phyloP scores from a whole-genome alignment of 1,140 invertebrate genomes.

The Caenorhabditis brenneri region DNA sequence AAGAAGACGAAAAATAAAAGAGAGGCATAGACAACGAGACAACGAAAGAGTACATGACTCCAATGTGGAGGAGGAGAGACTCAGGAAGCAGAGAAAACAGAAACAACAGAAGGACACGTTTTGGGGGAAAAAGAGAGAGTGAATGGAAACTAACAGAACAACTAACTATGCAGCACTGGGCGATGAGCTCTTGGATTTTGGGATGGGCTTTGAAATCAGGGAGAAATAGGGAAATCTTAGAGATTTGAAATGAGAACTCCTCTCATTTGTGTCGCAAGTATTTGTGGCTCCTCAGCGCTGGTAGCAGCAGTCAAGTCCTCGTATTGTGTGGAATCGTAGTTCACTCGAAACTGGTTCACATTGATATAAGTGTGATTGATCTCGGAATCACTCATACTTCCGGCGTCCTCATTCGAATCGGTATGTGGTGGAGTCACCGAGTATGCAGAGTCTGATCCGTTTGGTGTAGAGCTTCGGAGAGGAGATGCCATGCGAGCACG shows the following conservation, averaged over 20 bases:
- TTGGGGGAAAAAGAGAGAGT: not conserved
- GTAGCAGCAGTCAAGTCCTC: slow-evolving; percentile 50
- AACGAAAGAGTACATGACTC: slow-evolving; percentile 28
- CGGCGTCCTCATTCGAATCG: slow-evolving; percentile 43
- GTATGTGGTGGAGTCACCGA: slow-evolving; percentile 51
- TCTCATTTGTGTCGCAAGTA: not conserved
- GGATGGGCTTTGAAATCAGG: no score
- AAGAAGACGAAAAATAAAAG: not conserved
- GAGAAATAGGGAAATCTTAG: not conserved
- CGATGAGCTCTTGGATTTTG: no score
- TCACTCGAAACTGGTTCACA: slow-evolving; percentile 12
- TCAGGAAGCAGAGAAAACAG: not conserved
- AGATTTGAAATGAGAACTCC: slow-evolving; percentile 43
- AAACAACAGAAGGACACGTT: not conserved
- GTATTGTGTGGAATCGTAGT: slow-evolving; percentile 52
- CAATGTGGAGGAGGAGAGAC: slow-evolving; percentile 23
- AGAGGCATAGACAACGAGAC: not conserved
- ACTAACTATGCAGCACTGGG: no score
- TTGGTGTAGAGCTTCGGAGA: slow-evolving; percentile 53
- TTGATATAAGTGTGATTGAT: slow-evolving; percentile 58
- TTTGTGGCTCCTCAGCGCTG: not conserved
- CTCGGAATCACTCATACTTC: slow-evolving; percentile 36
- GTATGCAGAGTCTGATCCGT: slow-evolving; percentile 54
- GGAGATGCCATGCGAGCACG: not conserved
- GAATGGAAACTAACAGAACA: not conserved